Evolutionary conservation across 2,113 vertebrate genomes (phyloP), one percentile per base, ranked within the genome.

Genomic region (Cromileptes altivelis): DNA sequence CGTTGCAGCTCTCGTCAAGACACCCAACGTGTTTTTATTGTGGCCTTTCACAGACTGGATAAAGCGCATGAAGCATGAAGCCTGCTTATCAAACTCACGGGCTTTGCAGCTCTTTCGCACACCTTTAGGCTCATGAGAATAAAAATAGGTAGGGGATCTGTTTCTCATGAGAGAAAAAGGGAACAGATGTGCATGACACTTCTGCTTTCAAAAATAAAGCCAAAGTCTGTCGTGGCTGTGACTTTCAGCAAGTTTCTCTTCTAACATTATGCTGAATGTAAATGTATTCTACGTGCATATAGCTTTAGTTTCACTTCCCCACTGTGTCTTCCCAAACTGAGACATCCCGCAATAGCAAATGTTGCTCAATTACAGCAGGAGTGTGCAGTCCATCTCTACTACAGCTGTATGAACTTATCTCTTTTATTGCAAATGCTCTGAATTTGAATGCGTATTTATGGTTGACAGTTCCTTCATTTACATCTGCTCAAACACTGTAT

Each of bases 131-230:
- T 14, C 40, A 25, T 47, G 14, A 18, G 18, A 47, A 78, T 18
- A 79, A 0, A 19, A 60, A 50, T 5, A 65, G 17, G 15, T 4
- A 21, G 0, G 33, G 23, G 18, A 1, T 64, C n/a, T 19, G 8
- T 6, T 23, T 37, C 23, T 18, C 47, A 14, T 11, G 0, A 62
- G 60, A 56, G 33, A 6, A 37, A 62, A 18, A 70, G 56, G 55
- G 47, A 84, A 80, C 72, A 72, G 49, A 37, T 10, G 4, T 13
- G 6, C 53, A 30, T 27, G 0, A 70, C 13, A 83, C 84, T 90
- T 88, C 84, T 89, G 83, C 87, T 91, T 88, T 86, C 18, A 30
- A n/a, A 55, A 13, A 11, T 17, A 53, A 58, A 52, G 17, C 14
- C 21, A 1, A 60, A 33, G 19, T 50, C 4, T 25, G 3, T 47